Conservation (phyloP, 2,113 vertebrate species). For the Myrmecophaga tridactyla region DNA sequence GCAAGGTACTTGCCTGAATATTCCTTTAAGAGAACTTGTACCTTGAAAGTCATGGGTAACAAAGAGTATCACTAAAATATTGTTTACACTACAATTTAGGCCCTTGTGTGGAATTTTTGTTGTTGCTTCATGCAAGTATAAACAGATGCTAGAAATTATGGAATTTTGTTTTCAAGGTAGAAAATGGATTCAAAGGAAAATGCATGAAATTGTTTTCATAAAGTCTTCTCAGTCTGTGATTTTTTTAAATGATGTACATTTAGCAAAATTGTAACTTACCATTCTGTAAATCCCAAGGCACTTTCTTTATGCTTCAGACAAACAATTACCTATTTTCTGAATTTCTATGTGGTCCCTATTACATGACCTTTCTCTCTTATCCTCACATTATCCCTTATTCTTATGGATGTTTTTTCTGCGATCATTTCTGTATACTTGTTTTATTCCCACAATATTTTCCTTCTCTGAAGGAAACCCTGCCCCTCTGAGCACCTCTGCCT, state of each 20-base stretch:
- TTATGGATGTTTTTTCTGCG: neutral
- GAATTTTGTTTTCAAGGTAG: slow-evolving; percentile 18
- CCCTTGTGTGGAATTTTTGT: slow-evolving; percentile 8
- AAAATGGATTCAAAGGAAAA: slow-evolving; percentile 48
- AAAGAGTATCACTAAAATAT: neutral
- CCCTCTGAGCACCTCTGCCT: neutral
- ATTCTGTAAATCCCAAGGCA: neutral
- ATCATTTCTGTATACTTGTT: neutral
- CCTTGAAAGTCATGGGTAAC: neutral
- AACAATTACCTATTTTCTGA: neutral
- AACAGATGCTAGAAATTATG: slow-evolving; percentile 52
- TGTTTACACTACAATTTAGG: neutral
- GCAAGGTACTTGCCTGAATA: neutral
- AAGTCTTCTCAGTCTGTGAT: slow-evolving; percentile 6
- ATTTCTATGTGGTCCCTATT: neutral
- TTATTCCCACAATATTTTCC: neutral
- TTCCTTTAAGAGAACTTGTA: neutral
- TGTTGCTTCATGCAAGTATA: slow-evolving; percentile 38
- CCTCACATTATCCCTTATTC: neutral
- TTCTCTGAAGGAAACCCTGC: neutral
- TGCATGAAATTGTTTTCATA: neutral
- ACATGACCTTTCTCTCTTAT: accelerated
- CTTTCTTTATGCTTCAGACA: neutral
- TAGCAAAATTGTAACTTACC: neutral
- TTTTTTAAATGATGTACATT: neutral